Evolutionary conservation across 1,140 invertebrate species (phyloP).

Genomic region (Acromyrmex heyeri): DNA sequence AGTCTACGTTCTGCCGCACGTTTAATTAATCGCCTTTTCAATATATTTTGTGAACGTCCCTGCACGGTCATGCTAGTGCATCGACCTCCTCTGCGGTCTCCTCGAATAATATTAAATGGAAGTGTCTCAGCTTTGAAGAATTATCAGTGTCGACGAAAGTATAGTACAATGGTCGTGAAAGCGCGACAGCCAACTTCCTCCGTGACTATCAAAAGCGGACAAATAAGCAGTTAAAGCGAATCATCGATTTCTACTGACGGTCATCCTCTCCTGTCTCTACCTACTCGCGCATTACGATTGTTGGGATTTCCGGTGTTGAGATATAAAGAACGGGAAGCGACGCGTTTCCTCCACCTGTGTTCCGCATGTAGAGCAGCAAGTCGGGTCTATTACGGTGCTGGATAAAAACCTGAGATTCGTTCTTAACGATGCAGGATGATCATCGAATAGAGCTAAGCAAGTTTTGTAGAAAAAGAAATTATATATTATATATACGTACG

Average conservation of each 20-base stretch:
- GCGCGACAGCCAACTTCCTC: constrained; percentile 50
- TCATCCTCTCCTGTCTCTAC: constrained; percentile 11
- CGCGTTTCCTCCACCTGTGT: constrained; percentile 58
- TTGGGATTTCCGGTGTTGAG: constrained; percentile 34
- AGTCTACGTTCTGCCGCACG: constrained; percentile 11
- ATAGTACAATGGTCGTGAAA: constrained; percentile 51
- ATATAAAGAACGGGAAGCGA: constrained; percentile 62
- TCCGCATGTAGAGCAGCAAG: constrained; percentile 56
- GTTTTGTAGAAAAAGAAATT: constrained; percentile 22
- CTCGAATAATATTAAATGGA: constrained; percentile 53
- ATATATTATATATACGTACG: background rate
- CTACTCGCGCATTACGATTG: constrained; percentile 46
- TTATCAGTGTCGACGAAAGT: constrained; percentile 49
- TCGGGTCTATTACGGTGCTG: constrained; percentile 25
- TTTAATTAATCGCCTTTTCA: constrained; percentile 61
- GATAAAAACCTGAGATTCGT: constrained; percentile 24
- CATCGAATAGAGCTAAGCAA: background rate
- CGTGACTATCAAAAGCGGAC: constrained; percentile 44
- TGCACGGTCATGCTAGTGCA: constrained; percentile 67
- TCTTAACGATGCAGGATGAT: constrained; percentile 21
- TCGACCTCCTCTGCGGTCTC: constrained; percentile 65
- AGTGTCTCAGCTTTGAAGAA: constrained; percentile 28
- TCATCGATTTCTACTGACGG: constrained; percentile 52
- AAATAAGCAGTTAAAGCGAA: constrained; percentile 54
- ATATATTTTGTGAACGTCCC: constrained; percentile 42